Evolutionary conservation across 2,113 vertebrate species (phyloP).

Genomic region (Odontophorus gujanensis): DNA sequence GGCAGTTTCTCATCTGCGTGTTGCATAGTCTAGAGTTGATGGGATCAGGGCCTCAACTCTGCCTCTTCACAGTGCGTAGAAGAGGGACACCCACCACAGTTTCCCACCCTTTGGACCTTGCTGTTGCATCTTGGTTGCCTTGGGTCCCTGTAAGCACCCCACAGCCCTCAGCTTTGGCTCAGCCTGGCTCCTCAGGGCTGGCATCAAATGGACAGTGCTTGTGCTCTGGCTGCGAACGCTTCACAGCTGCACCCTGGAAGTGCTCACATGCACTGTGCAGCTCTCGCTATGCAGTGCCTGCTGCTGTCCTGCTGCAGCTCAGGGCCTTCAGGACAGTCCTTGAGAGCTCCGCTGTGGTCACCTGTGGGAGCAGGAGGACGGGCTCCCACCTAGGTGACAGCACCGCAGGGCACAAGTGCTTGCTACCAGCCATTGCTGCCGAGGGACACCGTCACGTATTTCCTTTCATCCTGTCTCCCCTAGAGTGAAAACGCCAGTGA

Average conservation of each 20-base stretch:
- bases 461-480: constrained; percentile 82
- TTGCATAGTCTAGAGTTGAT: neutral
- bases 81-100: neutral
- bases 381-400: neutral
- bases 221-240: neutral
- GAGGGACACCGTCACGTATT: constrained; percentile 17
- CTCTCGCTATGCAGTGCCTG: neutral
- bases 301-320: neutral
- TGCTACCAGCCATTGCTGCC: neutral
- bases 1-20: neutral
- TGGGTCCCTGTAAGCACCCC: neutral
- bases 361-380: neutral
- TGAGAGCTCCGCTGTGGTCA: neutral
- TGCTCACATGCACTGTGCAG: accelerated
- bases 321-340: neutral
- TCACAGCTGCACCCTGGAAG: neutral
- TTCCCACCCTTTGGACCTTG: neutral
- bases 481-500: constrained; percentile 92
- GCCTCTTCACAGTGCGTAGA: neutral
- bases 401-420: neutral
- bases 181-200: neutral
- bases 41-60: neutral
- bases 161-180: neutral
- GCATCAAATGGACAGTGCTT: neutral
- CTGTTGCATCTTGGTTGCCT: neutral